Evolutionary conservation across 1,140 invertebrate species (phyloP), one percentile per base, ranked within the genome.

Genomic region (Lucilia cuprina): DNA sequence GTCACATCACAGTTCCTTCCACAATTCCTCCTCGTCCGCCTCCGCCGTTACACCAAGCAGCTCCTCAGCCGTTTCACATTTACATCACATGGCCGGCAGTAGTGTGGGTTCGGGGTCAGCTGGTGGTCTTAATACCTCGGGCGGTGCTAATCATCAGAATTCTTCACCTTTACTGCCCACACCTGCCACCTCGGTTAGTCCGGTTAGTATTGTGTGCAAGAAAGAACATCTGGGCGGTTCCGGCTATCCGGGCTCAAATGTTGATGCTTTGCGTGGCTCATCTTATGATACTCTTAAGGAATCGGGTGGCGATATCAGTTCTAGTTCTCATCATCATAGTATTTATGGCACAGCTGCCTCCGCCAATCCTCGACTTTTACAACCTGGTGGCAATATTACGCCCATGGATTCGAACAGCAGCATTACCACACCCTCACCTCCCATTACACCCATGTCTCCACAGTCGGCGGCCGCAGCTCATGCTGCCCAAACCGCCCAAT

Each of bases 361-460:
- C n/a, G 88, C 88, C 74, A 91, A 91, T 89, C 88, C 90, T n/a
- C 87, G 90, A 0, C 84, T 91, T 74, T 82, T 90, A 14, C 90
- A 91, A 84, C 88, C 90, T 3, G 89, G 91, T 74, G 93, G 94
- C 14, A 94, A 94, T 84, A 88, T 94, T 47, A 94, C 94, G 55
- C 93, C 94, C 0, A 87, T 94, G 85, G 94, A 94, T 14, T 94
- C 94, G 47, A 94, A 94, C 85, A 93, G 93, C 8, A 94, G 93
- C 82, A 94, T 94, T 1, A 94, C 94, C 2, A 94, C 94, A 0
- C 94, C 94, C 0, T 94, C 94, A 19, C 94, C 94, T 30, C 94
- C 94, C 17, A 93, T 94, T 14, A 94, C 93, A 34, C 92, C 88
- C 34, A 90, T 90, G 89, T 90, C 89, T 49, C 93, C 93, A 19